Base-by-base conservation (phyloP, 2,888 invertebrate genomes). In the Drosophila parthenogenetica region DNA sequence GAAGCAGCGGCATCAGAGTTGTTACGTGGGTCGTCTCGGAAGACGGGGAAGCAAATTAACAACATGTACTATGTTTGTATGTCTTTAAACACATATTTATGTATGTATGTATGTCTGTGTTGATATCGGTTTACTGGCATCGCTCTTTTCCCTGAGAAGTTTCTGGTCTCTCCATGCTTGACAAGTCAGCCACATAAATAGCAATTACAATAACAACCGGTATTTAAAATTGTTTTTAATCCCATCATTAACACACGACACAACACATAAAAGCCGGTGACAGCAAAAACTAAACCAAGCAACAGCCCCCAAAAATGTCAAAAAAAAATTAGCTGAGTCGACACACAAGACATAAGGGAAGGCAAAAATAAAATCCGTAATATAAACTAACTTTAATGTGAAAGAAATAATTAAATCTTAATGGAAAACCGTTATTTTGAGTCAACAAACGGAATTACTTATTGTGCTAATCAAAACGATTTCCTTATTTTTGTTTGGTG, bases 131-230 rank as follows among this genome's bases (percentile, higher is more conserved):
- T 40, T 32, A 55, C 64, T 29, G 46, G 11, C 42, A 35, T 39
- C 25, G 43, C 67, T 57, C 68, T 48, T 55, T 57, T 57, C 37
- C 42, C 45, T 46, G 37, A 46, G 35, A 46, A 45, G 63, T 68
- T 66, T 51, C 51, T 45, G 65, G 53, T 29, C 62, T 70, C 54
- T 42, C 42, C 65, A 51, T 25, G 40, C 51, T 57, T 43, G 55
- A 22, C 59, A 66, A 67, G 62, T 66, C 59, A 57, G 35, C 60
- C 73, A 58, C 70, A 76, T 83, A 76, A 78, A 80, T 69, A 69
- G 68, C 63, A 73, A 78, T 83, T 80, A 78, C 76, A 80, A 80
- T 71, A 69, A 64, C 70, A 89, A 89, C 81, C 73, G 69, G 87
- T 81, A 84, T 85, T 86, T 71, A 73, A 80, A 86, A 76, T 73